A percentile compares a stretch with the other conserved stretches of the same genome.
Evolutionary conservation across 2,797 vertebrate species (phyloP).

Genomic region (Rhinichthys osculus): DNA sequence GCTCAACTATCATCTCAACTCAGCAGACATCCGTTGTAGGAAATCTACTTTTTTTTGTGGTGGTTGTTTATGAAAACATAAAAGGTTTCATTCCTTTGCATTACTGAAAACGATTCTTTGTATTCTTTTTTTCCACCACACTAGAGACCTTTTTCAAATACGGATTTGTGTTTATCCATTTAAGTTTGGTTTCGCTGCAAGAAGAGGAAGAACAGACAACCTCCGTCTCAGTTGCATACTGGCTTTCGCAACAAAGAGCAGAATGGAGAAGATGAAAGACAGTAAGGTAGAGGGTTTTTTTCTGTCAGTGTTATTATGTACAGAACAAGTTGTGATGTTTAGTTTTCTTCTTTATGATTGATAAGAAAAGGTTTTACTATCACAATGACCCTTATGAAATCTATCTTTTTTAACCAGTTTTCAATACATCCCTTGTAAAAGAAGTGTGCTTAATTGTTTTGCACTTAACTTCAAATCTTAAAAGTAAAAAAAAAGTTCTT

Average conservation of each 20-base stretch:
- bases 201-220: conserved; percentile 15
- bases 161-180: neutral
- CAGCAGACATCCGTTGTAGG: conserved; percentile 16
- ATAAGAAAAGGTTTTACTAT: neutral
- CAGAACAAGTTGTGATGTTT: neutral
- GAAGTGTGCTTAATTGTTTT: neutral
- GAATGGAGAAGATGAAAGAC: conserved; percentile 76
- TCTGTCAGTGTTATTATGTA: neutral
- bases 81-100: neutral
- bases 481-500: neutral
- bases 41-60: neutral
- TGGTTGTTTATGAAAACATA: neutral
- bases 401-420: neutral
- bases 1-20: neutral
- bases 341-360: neutral
- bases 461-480: neutral
- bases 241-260: conserved; percentile 3
- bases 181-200: neutral
- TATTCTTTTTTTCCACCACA: neutral
- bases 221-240: neutral
- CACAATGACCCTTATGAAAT: neutral
- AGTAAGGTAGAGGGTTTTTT: conserved; percentile 69
- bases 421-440: too few species aligned
- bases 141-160: conserved; percentile 9
- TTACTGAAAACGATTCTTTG: neutral